These are phyloP conservation scores for Actias luna DNA, from an alignment of 2,888 invertebrate genomes.

Conservation along the genomic window DNA sequence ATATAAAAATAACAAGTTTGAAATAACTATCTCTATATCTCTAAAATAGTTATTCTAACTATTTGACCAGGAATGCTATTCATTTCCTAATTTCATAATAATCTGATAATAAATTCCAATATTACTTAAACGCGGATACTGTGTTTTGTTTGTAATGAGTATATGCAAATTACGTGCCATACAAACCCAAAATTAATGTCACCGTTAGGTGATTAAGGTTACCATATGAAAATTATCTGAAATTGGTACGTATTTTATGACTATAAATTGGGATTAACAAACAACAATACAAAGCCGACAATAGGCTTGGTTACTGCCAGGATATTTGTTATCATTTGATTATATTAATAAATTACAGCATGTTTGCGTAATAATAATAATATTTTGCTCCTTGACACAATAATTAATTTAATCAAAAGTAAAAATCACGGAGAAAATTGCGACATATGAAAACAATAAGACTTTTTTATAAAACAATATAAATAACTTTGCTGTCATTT, in stretches of 20 bases:
- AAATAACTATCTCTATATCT: neutral
- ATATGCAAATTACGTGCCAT: constrained; percentile 36
- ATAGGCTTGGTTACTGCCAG: constrained; percentile 23
- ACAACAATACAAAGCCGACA: constrained; percentile 35
- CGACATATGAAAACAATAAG: too few species aligned
- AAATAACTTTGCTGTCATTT: too few species aligned
- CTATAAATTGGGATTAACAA: constrained; percentile 46
- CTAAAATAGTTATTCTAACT: too few species aligned
- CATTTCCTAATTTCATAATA: neutral
- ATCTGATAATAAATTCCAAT: neutral
- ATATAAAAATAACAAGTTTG: too few species aligned
- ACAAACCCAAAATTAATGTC: constrained; percentile 53
- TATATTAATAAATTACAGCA: neutral
- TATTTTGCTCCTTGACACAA: neutral
- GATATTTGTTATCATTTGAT: constrained; percentile 13
- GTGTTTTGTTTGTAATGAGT: constrained; percentile 41
- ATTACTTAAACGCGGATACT: constrained; percentile 19
- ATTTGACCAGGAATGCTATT: too few species aligned
- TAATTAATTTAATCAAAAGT: neutral
- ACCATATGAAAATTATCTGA: constrained; percentile 46
- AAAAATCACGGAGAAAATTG: too few species aligned
- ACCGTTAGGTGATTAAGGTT: constrained; percentile 54
- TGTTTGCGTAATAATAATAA: neutral
- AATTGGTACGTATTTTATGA: constrained; percentile 41
- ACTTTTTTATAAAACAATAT: too few species aligned